Evolutionary conservation across 2,797 vertebrate species (phyloP).

Genomic region (Pipistrellus kuhlii): DNA sequence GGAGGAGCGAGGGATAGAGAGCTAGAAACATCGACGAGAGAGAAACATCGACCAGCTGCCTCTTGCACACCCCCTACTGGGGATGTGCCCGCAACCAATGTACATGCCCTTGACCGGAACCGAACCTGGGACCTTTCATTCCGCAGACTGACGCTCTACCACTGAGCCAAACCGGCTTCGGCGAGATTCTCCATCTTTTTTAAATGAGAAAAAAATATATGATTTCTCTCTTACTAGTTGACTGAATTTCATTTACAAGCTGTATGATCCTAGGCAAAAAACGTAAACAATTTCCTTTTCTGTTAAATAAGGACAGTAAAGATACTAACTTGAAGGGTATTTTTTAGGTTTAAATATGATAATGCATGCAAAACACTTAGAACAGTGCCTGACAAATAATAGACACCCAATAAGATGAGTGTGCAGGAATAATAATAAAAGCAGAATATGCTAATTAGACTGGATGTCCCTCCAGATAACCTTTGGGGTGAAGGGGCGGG

Average conservation of each 20-base stretch:
- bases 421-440: constrained; percentile 16
- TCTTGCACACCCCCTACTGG: too few species aligned
- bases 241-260: constrained; percentile 12
- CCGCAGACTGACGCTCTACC: too few species aligned
- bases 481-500: too few species aligned
- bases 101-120: too few species aligned
- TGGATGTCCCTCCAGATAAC: too few species aligned
- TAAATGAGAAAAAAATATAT: background rate
- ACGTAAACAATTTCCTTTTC: background rate
- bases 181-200: background rate
- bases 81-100: too few species aligned
- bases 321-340: background rate
- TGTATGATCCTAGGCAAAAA: background rate
- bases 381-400: background rate
- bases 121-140: too few species aligned
- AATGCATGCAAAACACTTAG: background rate
- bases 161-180: too few species aligned
- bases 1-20: too few species aligned
- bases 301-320: background rate
- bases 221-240: background rate
- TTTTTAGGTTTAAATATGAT: background rate
- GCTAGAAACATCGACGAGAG: too few species aligned
- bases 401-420: background rate
- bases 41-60: too few species aligned
- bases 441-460: too few species aligned